Percentiles rank a stretch among this genome's conserved stretches.
phyloP scores from a whole-genome alignment of 2,888 invertebrate genomes.

The Gnatocerus cornutus region DNA sequence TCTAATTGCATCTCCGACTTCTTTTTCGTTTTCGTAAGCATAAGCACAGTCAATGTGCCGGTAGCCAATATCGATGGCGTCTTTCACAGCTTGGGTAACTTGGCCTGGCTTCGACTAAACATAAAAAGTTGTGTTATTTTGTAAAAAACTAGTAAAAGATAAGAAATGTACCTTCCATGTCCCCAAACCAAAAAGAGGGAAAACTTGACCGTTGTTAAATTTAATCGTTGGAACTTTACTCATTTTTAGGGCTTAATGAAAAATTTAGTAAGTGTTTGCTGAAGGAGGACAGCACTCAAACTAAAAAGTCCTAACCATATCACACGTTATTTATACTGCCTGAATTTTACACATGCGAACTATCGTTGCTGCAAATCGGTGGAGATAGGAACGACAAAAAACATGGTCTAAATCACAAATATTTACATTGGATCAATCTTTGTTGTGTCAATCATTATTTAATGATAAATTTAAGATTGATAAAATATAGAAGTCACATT shows the following conservation, averaged over 20 bases:
- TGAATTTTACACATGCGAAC: constrained; percentile 6
- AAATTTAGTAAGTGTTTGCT: too few relatives aligned
- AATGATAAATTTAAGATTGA: too few relatives aligned
- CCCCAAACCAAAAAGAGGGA: constrained; percentile 72
- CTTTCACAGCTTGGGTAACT: constrained; percentile 77
- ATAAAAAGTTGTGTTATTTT: background rate
- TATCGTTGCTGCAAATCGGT: background rate
- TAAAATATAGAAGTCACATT: too few relatives aligned
- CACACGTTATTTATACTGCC: background rate
- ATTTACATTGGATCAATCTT: too few relatives aligned
- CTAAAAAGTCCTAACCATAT: background rate
- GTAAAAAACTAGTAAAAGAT: background rate
- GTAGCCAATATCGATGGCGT: constrained; percentile 84
- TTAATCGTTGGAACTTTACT: constrained; percentile 65
- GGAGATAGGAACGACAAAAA: background rate
- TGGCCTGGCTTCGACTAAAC: constrained; percentile 77
- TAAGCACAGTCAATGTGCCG: constrained; percentile 83
- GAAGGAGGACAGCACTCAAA: background rate
- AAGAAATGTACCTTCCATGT: constrained; percentile 61
- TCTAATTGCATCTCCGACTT: constrained; percentile 78
- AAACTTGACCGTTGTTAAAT: constrained; percentile 69
- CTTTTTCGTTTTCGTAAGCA: constrained; percentile 80
- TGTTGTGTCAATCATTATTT: too few relatives aligned
- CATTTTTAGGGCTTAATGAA: constrained; percentile 37
- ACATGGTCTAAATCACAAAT: too few relatives aligned